phyloP scores from a whole-genome alignment of 2,113 vertebrate genomes.

The Centropus bengalensis region DNA sequence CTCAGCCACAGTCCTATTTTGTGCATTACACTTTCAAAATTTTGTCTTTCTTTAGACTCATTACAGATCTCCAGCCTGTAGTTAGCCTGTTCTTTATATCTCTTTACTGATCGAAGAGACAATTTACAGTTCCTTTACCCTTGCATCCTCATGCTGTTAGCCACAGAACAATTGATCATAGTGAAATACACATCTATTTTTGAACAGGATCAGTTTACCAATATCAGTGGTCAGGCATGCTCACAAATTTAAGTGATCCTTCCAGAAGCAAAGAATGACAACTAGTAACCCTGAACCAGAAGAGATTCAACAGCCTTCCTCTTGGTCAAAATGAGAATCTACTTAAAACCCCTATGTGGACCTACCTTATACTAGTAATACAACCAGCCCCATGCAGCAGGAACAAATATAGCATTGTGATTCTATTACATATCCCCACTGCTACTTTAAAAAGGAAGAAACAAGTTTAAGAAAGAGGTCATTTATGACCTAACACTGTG shows the following conservation, averaged over 20 bases:
- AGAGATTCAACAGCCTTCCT: neutral
- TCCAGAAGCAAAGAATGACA: neutral
- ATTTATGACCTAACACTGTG: neutral
- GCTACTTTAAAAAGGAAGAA: neutral
- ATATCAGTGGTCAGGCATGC: neutral
- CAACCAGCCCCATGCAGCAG: neutral
- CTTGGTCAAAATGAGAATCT: neutral
- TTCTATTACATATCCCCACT: neutral
- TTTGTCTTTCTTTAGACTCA: neutral
- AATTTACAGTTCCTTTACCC: neutral
- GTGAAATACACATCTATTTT: neutral
- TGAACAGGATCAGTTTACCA: neutral
- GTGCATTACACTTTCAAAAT: neutral
- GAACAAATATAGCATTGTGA: fast-evolving
- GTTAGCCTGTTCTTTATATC: neutral
- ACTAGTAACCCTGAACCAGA: neutral
- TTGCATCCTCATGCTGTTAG: neutral
- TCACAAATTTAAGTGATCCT: neutral
- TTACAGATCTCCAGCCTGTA: neutral
- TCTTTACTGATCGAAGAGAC: neutral
- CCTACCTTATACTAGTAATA: neutral
- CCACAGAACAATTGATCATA: neutral
- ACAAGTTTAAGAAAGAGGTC: neutral
- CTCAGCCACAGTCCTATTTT: neutral
- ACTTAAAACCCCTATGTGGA: neutral